Percentiles rank a stretch among this genome's conserved stretches.
These are phyloP conservation scores for Platyrinchus mystaceus DNA, from an alignment of 2,797 vertebrate species.

Conservation along the genomic window DNA sequence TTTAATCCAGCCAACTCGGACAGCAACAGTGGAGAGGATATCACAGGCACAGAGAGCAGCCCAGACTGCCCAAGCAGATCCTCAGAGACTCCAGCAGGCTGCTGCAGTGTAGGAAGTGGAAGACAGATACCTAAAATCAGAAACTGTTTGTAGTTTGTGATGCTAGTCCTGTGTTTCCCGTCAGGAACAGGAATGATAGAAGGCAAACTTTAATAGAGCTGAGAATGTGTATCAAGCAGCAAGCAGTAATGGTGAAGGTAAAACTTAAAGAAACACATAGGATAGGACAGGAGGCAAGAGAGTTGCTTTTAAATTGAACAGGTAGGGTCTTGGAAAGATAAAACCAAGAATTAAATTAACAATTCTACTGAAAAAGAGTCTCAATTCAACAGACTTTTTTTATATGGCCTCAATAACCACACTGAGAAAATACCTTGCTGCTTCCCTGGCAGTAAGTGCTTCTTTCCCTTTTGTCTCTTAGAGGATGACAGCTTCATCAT, in stretches of 20 bases:
- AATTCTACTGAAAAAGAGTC: not conserved
- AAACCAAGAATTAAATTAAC: not conserved
- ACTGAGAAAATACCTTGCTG: fast-evolving
- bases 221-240: not conserved
- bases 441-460: not conserved
- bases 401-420: not conserved
- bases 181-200: not conserved
- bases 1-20: not conserved
- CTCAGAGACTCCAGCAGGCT: not conserved
- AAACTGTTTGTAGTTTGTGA: not conserved
- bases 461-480: not conserved
- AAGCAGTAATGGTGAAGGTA: not conserved
- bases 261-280: not conserved
- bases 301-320: not conserved
- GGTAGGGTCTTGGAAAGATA: not conserved
- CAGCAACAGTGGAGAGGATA: not conserved
- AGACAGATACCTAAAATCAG: not conserved
- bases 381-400: not conserved
- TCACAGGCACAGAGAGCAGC: not conserved
- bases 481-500: not conserved
- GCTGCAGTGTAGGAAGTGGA: not conserved
- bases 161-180: not conserved
- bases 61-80: not conserved
- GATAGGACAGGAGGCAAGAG: not conserved
- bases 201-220: not conserved